Conservation (phyloP, 2,888 invertebrate genomes). For the Drosophila recens region DNA sequence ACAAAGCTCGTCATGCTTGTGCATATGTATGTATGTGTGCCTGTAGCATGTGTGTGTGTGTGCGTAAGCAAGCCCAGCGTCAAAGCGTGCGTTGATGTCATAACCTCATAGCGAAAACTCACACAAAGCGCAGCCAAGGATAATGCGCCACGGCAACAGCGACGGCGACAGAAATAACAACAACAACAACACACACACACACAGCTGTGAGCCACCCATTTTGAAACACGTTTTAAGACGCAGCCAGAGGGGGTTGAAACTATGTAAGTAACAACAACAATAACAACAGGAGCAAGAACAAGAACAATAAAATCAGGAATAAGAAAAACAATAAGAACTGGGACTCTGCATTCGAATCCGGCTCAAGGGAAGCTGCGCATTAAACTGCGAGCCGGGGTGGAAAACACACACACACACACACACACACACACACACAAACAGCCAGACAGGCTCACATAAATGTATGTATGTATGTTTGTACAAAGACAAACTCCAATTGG, state of each 20-base stretch:
- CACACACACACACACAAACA: slow-evolving; percentile 9
- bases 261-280: slow-evolving; percentile 25
- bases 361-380: slow-evolving; percentile 67
- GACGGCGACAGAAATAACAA: slow-evolving; percentile 10
- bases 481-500: slow-evolving; percentile 43
- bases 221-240: slow-evolving; percentile 76
- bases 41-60: slow-evolving; percentile 8
- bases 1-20: slow-evolving; percentile 48
- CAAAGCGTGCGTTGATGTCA: slow-evolving; percentile 77
- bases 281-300: not conserved
- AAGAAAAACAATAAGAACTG: slow-evolving; percentile 29
- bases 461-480: not conserved
- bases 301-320: slow-evolving; percentile 27
- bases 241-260: slow-evolving; percentile 58
- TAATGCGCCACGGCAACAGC: slow-evolving; percentile 54
- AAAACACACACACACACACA: slow-evolving; percentile 51
- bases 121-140: slow-evolving; percentile 53
- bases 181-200: slow-evolving; percentile 18
- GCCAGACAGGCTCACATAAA: not conserved
- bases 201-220: slow-evolving; percentile 72
- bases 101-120: slow-evolving; percentile 54
- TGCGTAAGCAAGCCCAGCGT: slow-evolving; percentile 24
- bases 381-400: slow-evolving; percentile 67
- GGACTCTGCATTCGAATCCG: slow-evolving; percentile 55
- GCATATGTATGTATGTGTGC: slow-evolving; percentile 2